These are phyloP conservation scores for Athene cunicularia DNA, from an alignment of 2,113 vertebrate genomes.

Conservation along the genomic window DNA sequence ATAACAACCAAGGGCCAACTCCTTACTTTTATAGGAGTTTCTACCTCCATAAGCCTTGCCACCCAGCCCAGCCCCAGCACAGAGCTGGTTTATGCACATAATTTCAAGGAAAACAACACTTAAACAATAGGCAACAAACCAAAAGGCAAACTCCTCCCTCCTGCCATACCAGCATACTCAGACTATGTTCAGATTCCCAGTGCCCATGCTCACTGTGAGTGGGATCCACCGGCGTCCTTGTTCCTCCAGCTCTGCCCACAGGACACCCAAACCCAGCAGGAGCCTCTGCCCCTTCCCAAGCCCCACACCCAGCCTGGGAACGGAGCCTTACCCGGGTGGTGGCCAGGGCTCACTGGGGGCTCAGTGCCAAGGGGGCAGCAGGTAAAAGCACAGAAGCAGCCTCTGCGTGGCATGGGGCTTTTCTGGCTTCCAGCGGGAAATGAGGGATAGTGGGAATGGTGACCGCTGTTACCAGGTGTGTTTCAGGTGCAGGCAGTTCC, in stretches of 20 bases:
- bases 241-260: neutral
- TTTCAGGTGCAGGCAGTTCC: neutral
- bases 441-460: neutral
- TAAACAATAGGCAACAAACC: neutral
- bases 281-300: neutral
- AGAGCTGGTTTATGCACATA: neutral
- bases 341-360: accelerated
- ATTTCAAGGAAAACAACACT: neutral
- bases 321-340: neutral
- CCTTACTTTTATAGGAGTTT: neutral
- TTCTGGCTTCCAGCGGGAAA: neutral
- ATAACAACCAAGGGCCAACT: neutral
- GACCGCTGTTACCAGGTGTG: accelerated
- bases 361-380: neutral
- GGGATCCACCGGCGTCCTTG: neutral
- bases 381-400: accelerated
- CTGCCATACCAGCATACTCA: neutral
- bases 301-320: accelerated
- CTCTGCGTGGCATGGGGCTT: accelerated
- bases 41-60: neutral
- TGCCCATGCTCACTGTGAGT: accelerated
- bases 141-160: neutral
- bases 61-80: neutral
- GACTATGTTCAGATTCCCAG: accelerated
- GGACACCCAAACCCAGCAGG: neutral